Percentiles rank a stretch among this genome's conserved stretches.
Conservation (phyloP, 2,888 invertebrate species). For the Zelleria hepariella region DNA sequence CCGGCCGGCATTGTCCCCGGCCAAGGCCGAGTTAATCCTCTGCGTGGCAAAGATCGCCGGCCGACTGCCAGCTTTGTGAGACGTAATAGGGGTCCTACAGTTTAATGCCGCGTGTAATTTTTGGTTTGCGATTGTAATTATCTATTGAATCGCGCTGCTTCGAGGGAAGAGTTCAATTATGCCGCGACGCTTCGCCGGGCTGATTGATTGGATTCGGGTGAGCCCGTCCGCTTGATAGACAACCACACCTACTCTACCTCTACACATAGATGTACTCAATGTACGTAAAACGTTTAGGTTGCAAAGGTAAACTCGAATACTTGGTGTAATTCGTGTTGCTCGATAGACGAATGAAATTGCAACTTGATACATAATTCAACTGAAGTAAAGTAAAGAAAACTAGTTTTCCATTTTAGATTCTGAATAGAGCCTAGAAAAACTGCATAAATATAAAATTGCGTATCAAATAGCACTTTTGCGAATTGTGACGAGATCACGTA, state of each 20-base stretch:
- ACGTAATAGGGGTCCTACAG: conserved; percentile 60
- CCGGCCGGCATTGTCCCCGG: conserved; percentile 55
- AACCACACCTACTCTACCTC: conserved; percentile 33
- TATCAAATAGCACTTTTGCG: background rate
- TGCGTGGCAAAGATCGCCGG: conserved; percentile 60
- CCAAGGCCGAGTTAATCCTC: conserved; percentile 52
- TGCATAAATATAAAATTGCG: background rate
- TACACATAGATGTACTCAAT: too few relatives aligned
- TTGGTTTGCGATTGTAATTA: conserved; percentile 70
- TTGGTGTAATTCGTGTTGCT: too few relatives aligned
- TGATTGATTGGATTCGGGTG: conserved; percentile 61
- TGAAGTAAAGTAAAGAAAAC: too few relatives aligned
- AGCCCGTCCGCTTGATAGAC: conserved; percentile 52
- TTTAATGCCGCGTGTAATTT: conserved; percentile 67
- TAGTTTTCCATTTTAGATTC: too few relatives aligned
- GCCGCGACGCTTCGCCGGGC: conserved; percentile 50
- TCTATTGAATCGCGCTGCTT: conserved; percentile 55
- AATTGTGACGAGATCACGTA: background rate
- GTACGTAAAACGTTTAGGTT: too few relatives aligned
- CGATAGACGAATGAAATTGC: too few relatives aligned
- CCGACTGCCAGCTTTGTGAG: conserved; percentile 60
- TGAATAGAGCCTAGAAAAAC: too few relatives aligned
- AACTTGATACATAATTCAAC: too few relatives aligned
- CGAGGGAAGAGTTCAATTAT: conserved; percentile 66
- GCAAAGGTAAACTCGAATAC: too few relatives aligned